Evolutionary conservation across 2,797 vertebrate genomes (phyloP).

Genomic region (Okamejei kenojei): DNA sequence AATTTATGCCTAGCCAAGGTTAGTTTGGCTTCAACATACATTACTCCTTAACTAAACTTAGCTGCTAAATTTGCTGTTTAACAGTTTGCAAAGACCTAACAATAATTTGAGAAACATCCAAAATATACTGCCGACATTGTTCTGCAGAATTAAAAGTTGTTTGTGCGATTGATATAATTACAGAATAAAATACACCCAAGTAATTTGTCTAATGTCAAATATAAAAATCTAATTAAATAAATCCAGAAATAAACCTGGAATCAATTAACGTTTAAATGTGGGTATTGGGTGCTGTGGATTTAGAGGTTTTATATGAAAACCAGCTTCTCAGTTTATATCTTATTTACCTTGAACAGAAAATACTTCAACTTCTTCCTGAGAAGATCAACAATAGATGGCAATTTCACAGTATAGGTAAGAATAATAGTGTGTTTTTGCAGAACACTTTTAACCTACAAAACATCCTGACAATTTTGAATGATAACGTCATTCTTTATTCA

Average conservation of each 20-base stretch:
- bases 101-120: not conserved
- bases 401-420: constrained; percentile 98
- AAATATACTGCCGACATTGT: not conserved
- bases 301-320: not conserved
- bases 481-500: not conserved
- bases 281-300: no score
- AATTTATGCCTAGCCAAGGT: not conserved
- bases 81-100: not conserved
- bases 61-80: no score
- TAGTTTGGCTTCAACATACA: not conserved
- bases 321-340: not conserved
- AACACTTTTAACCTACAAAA: not conserved
- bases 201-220: no score
- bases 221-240: not conserved
- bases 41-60: not conserved
- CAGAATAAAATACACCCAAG: no score
- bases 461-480: not conserved
- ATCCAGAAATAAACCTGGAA: not conserved
- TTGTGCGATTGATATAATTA: not conserved
- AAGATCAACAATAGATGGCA: constrained; percentile 97
- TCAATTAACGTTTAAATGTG: not conserved
- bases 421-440: not conserved
- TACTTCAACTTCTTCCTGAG: constrained; percentile 93
- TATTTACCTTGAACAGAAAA: constrained; percentile 68
- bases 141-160: not conserved